Evolutionary conservation across 2,888 invertebrate species (phyloP), one percentile per base, ranked within the genome.

Genomic region (Hypomecis punctinalis): DNA sequence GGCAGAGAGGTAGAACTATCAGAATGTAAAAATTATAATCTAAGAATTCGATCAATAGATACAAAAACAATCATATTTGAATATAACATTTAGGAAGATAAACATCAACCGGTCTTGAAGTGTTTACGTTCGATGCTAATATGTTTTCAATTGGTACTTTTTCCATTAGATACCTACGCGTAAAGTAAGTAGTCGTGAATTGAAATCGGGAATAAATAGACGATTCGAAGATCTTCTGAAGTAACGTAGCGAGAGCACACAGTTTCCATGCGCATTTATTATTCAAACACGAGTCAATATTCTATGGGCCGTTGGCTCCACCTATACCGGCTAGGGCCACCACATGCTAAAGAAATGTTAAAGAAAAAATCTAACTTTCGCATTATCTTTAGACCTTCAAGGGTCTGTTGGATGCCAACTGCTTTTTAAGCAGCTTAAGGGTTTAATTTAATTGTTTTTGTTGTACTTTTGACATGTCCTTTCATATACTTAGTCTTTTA

Each of bases 211-310:
- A 54, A 35, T 48, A 58, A 58, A 58, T 48, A 39, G 33, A 45
- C 45, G 13, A 43, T 53, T 48, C 40, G 37, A 39, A 11, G 35
- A 56, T 51, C 64, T 66, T 61, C 63, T 54, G 55, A 71, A 69
- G 69, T 62, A 68, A 70, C 52, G 67, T 66, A 58, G 66, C 48
- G 61, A 68, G 71, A 71, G 67, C 61, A 63, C 75, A 70, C 71
- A 66, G 57, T 69, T 72, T 58, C 69, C 64, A 58, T 63, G 45
- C 53, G 63, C 68, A 73, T 76, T 75, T 73, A 76, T 73, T 77
- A 77, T 77, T 77, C 69, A 71, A 68, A 60, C 56, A 61, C 53
- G 64, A 69, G 71, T 76, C 76, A 75, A 77, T 77, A 77, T 73
- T 72, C 66, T 63, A 70, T 73, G 67, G 68, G 57, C 66, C 59